Evolutionary conservation across 1,140 invertebrate genomes (phyloP).

Genomic region (Nasonia giraulti): DNA sequence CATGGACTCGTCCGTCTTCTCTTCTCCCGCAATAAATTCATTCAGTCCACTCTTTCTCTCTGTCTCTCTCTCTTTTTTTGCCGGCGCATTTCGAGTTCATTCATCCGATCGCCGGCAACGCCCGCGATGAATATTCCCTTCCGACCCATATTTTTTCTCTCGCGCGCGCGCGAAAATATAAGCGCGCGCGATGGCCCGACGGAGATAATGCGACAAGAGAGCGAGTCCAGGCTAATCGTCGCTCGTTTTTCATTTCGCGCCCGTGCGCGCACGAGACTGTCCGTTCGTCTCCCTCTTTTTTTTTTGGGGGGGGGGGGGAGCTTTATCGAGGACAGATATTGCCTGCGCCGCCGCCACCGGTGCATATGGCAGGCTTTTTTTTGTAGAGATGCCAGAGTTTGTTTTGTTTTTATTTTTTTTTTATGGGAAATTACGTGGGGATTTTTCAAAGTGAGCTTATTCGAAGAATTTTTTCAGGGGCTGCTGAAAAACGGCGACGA

Average conservation of each 20-base stretch:
- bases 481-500: too few relatives aligned
- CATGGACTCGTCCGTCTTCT: slow-evolving; percentile 17
- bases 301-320: neutral
- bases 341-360: neutral
- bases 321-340: slow-evolving; percentile 7
- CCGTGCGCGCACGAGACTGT: neutral
- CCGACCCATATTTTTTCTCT: slow-evolving; percentile 35
- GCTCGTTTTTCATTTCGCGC: slow-evolving; percentile 38
- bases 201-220: slow-evolving; percentile 20
- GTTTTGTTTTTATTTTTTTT: neutral
- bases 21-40: slow-evolving; percentile 26
- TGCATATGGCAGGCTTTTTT: neutral
- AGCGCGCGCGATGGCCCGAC: neutral
- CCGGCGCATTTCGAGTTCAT: slow-evolving; percentile 22
- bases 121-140: slow-evolving; percentile 17
- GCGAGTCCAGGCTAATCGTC: slow-evolving; percentile 38
- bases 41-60: neutral
- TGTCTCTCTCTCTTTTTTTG: neutral
- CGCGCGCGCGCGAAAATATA: slow-evolving; percentile 13
- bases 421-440: neutral
- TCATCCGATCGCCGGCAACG: neutral
- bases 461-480: too few relatives aligned
- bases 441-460: too few relatives aligned
- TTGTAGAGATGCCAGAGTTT: neutral
- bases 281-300: neutral